Conservation (phyloP, 2,113 vertebrate species). For the Syngnathus typhle region DNA sequence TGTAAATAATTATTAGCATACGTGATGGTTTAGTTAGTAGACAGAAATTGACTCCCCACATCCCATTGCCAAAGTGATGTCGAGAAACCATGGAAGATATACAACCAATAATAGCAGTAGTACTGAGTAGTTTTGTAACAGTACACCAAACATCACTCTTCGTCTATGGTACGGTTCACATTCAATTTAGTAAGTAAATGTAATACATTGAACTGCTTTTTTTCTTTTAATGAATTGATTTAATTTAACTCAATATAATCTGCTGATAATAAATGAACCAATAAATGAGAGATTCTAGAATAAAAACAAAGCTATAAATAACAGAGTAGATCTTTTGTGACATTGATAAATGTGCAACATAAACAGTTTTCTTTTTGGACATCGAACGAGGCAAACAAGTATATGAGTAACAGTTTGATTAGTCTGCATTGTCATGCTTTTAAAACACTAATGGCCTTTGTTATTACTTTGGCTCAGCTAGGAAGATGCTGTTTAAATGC, state of each 20-base stretch:
- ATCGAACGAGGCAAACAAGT: not conserved
- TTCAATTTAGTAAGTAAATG: not conserved
- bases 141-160: too few species aligned
- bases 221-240: too few species aligned
- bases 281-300: not conserved
- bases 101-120: too few species aligned
- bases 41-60: too few species aligned
- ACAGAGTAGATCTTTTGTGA: not conserved
- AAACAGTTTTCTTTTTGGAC: not conserved
- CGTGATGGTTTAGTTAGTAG: not conserved
- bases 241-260: too few species aligned
- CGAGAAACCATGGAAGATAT: not conserved
- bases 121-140: too few species aligned
- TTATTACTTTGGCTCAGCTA: not conserved
- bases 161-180: not conserved
- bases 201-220: not conserved
- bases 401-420: not conserved
- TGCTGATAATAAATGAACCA: too few species aligned
- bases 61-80: not conserved
- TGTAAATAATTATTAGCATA: not conserved
- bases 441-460: not conserved
- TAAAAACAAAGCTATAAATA: not conserved
- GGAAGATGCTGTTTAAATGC: not conserved
- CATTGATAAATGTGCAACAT: not conserved
- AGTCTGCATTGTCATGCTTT: not conserved